Evolutionary conservation across 2,888 invertebrate genomes (phyloP).

Genomic region (Axea sp.): DNA sequence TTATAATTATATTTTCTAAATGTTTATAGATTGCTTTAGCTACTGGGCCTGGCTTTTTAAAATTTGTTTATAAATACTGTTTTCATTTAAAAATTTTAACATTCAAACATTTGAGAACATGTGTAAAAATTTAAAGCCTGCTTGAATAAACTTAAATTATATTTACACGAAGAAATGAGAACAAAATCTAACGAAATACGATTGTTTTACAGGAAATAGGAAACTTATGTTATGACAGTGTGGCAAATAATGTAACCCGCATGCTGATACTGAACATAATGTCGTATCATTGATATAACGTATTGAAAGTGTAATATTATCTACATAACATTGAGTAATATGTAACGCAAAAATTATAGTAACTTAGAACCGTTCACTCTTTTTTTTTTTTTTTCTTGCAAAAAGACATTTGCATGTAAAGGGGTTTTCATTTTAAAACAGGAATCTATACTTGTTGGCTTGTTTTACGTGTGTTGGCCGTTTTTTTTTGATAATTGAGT

Average conservation of each 20-base stretch:
- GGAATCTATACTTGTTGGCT: conserved; percentile 48
- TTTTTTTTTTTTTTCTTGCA: conserved; percentile 44
- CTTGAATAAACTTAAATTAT: no score
- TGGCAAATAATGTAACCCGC: conserved; percentile 9
- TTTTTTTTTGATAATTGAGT: conserved; percentile 31
- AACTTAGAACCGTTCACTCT: conserved; percentile 54
- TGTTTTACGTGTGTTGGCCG: conserved; percentile 44
- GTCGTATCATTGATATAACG: conserved; percentile 47
- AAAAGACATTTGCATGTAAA: conserved; percentile 50
- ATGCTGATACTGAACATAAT: conserved; percentile 20
- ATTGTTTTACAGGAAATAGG: conserved; percentile 20
- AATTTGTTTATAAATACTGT: no score
- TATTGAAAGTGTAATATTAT: conserved; percentile 62
- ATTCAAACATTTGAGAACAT: no score
- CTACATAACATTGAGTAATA: conserved; percentile 60
- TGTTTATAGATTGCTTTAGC: no score
- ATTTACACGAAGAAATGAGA: no score
- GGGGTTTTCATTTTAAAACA: conserved; percentile 60
- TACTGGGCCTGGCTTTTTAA: no score
- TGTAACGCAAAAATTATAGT: conserved; percentile 57
- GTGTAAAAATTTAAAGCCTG: no score
- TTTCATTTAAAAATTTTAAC: no score
- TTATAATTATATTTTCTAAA: no score
- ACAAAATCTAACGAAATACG: no score
- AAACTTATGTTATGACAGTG: conserved; percentile 21